Base-by-base conservation (phyloP, 2,888 invertebrate species). In the Endotricha flammealis region DNA sequence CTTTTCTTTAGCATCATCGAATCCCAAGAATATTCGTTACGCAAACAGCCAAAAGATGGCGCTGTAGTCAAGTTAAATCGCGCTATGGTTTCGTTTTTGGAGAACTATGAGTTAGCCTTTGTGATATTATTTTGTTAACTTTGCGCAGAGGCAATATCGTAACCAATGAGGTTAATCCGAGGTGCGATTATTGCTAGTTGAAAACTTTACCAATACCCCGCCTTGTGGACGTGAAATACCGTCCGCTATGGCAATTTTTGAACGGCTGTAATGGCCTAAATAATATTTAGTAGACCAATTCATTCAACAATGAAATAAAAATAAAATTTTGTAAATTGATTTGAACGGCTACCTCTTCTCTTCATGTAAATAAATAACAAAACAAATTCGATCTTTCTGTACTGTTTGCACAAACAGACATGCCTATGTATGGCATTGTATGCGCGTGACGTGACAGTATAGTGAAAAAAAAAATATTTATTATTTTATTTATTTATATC, bases 81-180 rank as follows among this genome's bases (percentile, higher is more conserved):
- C 20, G 7, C 20, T 20, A 20, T 20, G 20, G 20, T 20, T 20
- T 20, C 20, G 20, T 20, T 20, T n/a, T n/a, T n/a, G 20, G 6
- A 2, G n/a, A 6, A 4, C 2, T 20, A 7, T 20, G 3, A 20
- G 20, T 7, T 20, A n/a, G 20, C 20, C n/a, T n/a, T n/a, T n/a
- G n/a, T n/a, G n/a, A 20, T 20, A n/a, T 20, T 2, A 20, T 20
- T 20, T 3, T 2, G 38, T 88, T 67, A 93, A 90, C 94, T 93
- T 93, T 94, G 94, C 94, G 94, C 94, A 94, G 94, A 89, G 93
- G 93, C 93, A 91, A 91, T 93, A 93, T 93, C 93, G 93, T 94
- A 94, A 93, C 93, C 93, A 89, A 93, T 94, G 94, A 94, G 92
- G 94, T 92, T 89, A 86, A 90, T 91, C 92, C 91, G 93, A 92